Evolutionary conservation across 1,140 invertebrate species (phyloP).

Genomic region (Euwallacea similis): DNA sequence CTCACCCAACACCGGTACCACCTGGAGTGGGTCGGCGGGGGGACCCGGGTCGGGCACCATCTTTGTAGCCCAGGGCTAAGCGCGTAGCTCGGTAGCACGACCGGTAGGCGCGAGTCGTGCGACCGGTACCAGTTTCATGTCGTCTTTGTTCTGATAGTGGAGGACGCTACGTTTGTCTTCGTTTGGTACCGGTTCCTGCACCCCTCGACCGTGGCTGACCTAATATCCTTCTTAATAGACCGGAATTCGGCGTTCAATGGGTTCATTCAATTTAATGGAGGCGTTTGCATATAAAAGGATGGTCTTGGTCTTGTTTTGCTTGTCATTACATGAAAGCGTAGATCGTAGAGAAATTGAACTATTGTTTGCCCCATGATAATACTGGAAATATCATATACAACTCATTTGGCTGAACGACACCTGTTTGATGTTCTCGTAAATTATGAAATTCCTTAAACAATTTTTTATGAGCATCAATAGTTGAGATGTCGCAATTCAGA

Average conservation of each 20-base stretch:
- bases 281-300: background rate
- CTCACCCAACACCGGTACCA: slow-evolving; percentile 25
- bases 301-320: too few relatives aligned
- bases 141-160: slow-evolving; percentile 23
- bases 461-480: too few relatives aligned
- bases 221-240: slow-evolving; percentile 21
- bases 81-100: slow-evolving; percentile 37
- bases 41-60: slow-evolving; percentile 27
- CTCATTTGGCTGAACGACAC: too few relatives aligned
- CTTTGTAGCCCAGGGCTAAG: slow-evolving; percentile 29
- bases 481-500: too few relatives aligned
- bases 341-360: too few relatives aligned
- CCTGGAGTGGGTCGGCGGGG: background rate
- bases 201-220: slow-evolving; percentile 5
- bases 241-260: slow-evolving; percentile 16
- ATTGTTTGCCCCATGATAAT: too few relatives aligned
- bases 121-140: slow-evolving; percentile 34
- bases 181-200: slow-evolving; percentile 12
- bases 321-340: too few relatives aligned
- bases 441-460: too few relatives aligned
- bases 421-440: too few relatives aligned
- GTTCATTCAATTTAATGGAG: slow-evolving; percentile 21
- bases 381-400: too few relatives aligned
- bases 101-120: slow-evolving; percentile 38
- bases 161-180: slow-evolving; percentile 17